phyloP scores from a whole-genome alignment of 2,113 vertebrate genomes.

The Piprites chloris region DNA sequence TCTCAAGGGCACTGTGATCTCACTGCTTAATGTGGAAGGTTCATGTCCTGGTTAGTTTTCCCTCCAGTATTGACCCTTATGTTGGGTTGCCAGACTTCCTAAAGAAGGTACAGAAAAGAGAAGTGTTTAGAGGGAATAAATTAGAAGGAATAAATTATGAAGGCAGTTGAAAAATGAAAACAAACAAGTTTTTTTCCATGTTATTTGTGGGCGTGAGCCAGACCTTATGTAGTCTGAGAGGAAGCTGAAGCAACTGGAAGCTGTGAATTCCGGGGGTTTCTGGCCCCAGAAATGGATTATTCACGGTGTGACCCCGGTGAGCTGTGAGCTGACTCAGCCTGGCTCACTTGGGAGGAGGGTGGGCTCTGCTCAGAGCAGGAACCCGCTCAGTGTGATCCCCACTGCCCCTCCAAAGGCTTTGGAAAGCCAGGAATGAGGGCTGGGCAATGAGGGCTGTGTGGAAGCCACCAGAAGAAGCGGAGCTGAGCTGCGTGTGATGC shows the following conservation, averaged over 20 bases:
- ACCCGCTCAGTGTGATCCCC: too few species aligned
- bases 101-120: neutral
- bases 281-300: neutral
- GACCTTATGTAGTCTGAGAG: neutral
- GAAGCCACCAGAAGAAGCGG: neutral
- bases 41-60: neutral
- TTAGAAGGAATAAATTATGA: neutral
- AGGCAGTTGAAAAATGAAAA: neutral
- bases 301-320: rapidly evolving
- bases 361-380: neutral
- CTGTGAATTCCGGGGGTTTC: neutral
- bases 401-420: neutral
- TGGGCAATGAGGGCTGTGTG: neutral
- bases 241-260: neutral
- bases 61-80: rapidly evolving
- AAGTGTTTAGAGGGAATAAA: neutral
- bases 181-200: neutral
- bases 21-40: neutral
- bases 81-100: neutral
- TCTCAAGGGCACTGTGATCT: neutral
- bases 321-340: neutral
- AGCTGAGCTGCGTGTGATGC: rapidly evolving
- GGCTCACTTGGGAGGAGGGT: neutral
- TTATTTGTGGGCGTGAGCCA: neutral
- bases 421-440: neutral